Percentiles rank a stretch among this genome's conserved stretches.
Evolutionary conservation across 2,797 vertebrate species (phyloP).

Genomic region (Percopsis omiscomaycus): DNA sequence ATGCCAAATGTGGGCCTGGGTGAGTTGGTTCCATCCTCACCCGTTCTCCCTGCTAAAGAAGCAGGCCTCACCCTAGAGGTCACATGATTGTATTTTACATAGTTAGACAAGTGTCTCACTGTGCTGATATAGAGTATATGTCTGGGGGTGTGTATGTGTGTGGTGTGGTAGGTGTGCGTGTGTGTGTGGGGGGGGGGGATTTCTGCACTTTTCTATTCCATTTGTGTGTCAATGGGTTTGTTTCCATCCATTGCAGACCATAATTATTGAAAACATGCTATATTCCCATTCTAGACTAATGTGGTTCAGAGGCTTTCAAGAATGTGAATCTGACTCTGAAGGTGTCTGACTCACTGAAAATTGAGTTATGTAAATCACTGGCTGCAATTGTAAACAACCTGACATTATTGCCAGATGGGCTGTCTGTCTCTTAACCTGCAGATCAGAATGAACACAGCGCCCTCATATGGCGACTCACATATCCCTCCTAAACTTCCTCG

Average conservation of each 20-base stretch:
- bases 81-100: background rate
- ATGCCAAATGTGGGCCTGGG: constrained; percentile 64
- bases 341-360: background rate
- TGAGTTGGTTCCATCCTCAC: constrained; percentile 54
- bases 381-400: constrained; percentile 14
- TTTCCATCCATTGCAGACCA: background rate
- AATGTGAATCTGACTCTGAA: background rate
- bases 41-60: constrained; percentile 34
- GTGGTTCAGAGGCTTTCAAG: background rate
- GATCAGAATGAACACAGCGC: constrained; percentile 44
- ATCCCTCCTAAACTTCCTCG: constrained; percentile 3
- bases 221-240: background rate
- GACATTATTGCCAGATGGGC: background rate
- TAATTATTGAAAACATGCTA: background rate
- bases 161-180: background rate
- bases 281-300: background rate
- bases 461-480: constrained; percentile 38
- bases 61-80: constrained; percentile 12
- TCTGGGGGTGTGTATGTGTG: background rate
- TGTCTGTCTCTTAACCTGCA: background rate
- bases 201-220: background rate
- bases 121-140: constrained; percentile 2
- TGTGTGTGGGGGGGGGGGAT: background rate
- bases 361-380: constrained; percentile 1
- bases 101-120: background rate